Conservation (phyloP, 2,797 vertebrate genomes). For the Clarias pachynema region DNA sequence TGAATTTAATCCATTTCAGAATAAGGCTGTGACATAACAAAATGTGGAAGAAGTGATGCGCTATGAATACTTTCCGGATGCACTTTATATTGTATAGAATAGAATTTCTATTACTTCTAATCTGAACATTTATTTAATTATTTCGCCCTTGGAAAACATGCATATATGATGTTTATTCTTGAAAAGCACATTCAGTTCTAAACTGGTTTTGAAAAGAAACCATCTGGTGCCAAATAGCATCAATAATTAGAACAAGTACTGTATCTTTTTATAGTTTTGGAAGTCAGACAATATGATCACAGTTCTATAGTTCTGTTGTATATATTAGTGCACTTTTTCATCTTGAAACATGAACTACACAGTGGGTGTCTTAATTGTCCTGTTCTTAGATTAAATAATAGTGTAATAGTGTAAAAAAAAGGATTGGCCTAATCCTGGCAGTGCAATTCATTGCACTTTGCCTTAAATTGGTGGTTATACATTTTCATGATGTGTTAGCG, state of each 20-base stretch:
- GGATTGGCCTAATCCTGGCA: not conserved
- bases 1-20: too few species aligned
- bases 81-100: too few species aligned
- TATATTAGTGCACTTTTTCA: not conserved
- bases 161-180: not conserved
- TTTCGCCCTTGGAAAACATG: not conserved
- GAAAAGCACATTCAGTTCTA: conserved; percentile 10
- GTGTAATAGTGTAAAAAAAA: not conserved
- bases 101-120: not conserved
- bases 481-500: not conserved
- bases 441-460: not conserved
- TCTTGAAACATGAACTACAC: not conserved
- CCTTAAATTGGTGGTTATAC: not conserved
- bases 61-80: too few species aligned
- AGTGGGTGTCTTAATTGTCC: not conserved
- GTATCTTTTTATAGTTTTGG: not conserved
- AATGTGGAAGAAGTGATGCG: too few species aligned
- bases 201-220: conserved; percentile 29
- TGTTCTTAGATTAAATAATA: not conserved
- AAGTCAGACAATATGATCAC: not conserved
- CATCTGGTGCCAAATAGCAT: conserved; percentile 23
- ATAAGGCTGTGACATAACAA: too few species aligned
- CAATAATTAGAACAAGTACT: not conserved
- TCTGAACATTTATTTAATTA: not conserved
- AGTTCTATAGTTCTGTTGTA: not conserved